Evolutionary conservation across 1,140 invertebrate species (phyloP).

Genomic region (Listronotus bonariensis): DNA sequence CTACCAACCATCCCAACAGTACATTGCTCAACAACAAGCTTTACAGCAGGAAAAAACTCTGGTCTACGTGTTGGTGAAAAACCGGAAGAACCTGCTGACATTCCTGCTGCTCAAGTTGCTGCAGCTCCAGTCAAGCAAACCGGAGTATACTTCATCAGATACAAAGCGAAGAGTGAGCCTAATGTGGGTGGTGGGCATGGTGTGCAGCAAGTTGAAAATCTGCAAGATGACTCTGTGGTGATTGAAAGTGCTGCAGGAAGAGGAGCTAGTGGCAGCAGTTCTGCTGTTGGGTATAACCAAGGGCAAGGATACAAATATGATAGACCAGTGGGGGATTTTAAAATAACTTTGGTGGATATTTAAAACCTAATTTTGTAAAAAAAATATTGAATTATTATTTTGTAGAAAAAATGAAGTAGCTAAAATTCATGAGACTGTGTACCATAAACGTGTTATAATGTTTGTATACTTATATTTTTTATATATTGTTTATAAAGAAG

Average conservation of each 20-base stretch:
- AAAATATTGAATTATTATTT: too few relatives aligned
- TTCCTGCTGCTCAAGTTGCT: slow-evolving; percentile 73
- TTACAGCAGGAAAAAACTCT: slow-evolving; percentile 86
- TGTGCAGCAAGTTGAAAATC: slow-evolving; percentile 62
- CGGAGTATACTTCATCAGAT: slow-evolving; percentile 86
- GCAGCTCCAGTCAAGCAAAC: slow-evolving; percentile 81
- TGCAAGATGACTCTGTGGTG: slow-evolving; percentile 55
- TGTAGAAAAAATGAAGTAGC: too few relatives aligned
- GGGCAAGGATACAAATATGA: slow-evolving; percentile 17
- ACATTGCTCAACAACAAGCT: slow-evolving; percentile 70
- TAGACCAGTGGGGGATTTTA: background rate
- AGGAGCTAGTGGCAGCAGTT: too few relatives aligned
- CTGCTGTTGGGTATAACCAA: background rate
- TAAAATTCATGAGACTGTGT: too few relatives aligned
- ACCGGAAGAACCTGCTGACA: slow-evolving; percentile 77
- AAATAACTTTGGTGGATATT: background rate
- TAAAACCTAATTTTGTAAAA: too few relatives aligned
- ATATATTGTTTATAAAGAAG: too few relatives aligned
- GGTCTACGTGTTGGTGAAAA: slow-evolving; percentile 87
- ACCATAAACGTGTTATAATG: too few relatives aligned
- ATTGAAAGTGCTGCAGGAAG: slow-evolving; percentile 16
- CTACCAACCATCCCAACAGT: slow-evolving; percentile 75
- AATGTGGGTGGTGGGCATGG: slow-evolving; percentile 4
- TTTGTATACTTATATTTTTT: too few relatives aligned
- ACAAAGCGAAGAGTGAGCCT: slow-evolving; percentile 64